Base-by-base conservation (phyloP, 2,888 invertebrate species). In the Onthophagus sagittarius region DNA sequence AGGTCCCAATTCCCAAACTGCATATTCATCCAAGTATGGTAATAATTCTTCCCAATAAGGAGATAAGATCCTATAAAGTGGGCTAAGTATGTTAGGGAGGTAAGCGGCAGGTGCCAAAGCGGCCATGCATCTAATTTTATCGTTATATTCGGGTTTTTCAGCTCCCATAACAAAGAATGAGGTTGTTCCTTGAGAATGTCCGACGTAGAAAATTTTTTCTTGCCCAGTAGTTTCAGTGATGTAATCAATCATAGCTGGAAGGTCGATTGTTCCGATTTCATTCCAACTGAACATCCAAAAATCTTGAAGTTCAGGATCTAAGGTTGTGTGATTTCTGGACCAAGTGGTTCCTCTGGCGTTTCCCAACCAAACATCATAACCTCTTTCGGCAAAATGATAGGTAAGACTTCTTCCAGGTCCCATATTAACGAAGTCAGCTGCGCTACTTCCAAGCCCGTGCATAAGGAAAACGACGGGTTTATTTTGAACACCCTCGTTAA, bases 221-320 rank as follows among this genome's bases (percentile, higher is more conserved):
- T 88, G 85, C 0, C 88, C 87, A 0, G 94, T 92, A 0, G 77
- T 72, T 0, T 83, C 79, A 0, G 92, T 83, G 14, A 91, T 87
- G 80, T 91, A 90, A 81, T 96, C 92, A 69, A 97, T 91, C 85
- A 91, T 91, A 0, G 93, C 90, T 0, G 96, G 94, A 53, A 96
- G 81, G 83, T 97, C 97, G 77, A 87, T 89, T 73, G 88, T 84
- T 0, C 92, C 94, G 82, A 96, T 94, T 82, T 95, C 92, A 81
- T 96, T 93, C 91, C 92, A 96, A 73, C 74, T 74, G 63, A 31
- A 72, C 63, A 80, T 74, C 67, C 67, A 67, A 31, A 67, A 67
- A 67, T 23, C 67, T 67, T 67, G 15, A 23, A n/a, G n/a, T 31
- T 32, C 32, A 6, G 67, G 67, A 23, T 67, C 67, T 32, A 67